Conservation (phyloP, 2,888 invertebrate genomes). For the Hymenopus coronatus region DNA sequence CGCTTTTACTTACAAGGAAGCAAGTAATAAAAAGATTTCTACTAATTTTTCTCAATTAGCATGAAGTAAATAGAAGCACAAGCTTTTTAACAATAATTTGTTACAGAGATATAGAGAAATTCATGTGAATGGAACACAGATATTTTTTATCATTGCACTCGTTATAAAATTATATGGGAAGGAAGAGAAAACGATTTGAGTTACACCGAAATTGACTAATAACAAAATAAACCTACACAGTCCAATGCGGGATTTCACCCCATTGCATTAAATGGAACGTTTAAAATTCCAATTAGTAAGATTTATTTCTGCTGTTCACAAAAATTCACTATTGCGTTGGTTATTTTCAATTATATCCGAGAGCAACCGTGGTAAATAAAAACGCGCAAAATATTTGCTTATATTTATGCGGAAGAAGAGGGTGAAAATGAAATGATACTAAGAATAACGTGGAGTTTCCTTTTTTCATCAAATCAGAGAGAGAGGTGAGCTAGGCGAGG, state of each 20-base stretch:
- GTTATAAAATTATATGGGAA: too few species aligned
- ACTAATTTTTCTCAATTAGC: too few species aligned
- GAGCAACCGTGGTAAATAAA: not conserved
- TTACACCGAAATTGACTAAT: too few species aligned
- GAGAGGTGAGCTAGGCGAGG: not conserved
- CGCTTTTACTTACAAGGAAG: too few species aligned
- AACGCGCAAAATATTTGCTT: not conserved
- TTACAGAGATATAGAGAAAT: too few species aligned
- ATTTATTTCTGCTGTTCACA: not conserved
- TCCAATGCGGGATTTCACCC: not conserved
- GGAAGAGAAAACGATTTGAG: too few species aligned
- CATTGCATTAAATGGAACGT: not conserved
- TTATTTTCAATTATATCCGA: not conserved
- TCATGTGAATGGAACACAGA: too few species aligned
- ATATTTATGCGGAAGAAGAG: not conserved
- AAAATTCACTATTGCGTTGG: not conserved
- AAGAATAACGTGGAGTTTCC: not conserved
- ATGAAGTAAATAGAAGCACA: too few species aligned
- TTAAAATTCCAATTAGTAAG: not conserved
- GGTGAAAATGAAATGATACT: not conserved
- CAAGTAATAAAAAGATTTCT: too few species aligned
- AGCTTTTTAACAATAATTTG: too few species aligned
- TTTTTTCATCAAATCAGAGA: not conserved
- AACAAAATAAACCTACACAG: too few species aligned
- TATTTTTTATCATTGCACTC: too few species aligned